A percentile compares a stretch with the other conserved stretches of the same genome.
Evolutionary conservation across 2,797 vertebrate species (phyloP).

Genomic region (Clarias pachynema): DNA sequence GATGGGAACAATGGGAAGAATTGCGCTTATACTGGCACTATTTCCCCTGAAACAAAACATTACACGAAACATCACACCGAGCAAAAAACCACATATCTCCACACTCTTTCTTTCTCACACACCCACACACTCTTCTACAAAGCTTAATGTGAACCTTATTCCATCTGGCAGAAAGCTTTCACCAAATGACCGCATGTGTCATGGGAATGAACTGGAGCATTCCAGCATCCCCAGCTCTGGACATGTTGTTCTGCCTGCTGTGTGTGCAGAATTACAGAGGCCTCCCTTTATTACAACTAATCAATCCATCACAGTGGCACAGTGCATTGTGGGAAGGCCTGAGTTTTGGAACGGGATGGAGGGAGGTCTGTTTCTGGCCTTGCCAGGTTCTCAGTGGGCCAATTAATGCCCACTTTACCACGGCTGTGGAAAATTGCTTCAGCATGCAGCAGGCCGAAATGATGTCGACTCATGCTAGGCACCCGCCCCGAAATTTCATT

Average conservation of each 20-base stretch:
- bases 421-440: constrained; percentile 35
- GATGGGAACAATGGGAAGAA: constrained; percentile 36
- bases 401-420: constrained; percentile 58
- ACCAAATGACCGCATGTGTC: constrained; percentile 44
- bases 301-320: constrained; percentile 39
- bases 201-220: constrained; percentile 45
- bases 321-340: constrained; percentile 44
- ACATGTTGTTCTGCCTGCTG: constrained; percentile 39
- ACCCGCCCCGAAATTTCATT: not conserved
- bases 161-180: constrained; percentile 46
- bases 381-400: constrained; percentile 40
- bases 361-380: constrained; percentile 26
- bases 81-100: constrained; percentile 46
- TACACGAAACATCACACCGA: constrained; percentile 42
- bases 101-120: constrained; percentile 28
- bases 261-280: constrained; percentile 37
- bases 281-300: constrained; percentile 43
- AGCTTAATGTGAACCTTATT: constrained; percentile 44
- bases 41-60: constrained; percentile 49
- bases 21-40: constrained; percentile 32
- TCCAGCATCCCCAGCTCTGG: constrained; percentile 31
- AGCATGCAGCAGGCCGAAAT: constrained; percentile 9
- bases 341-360: constrained; percentile 3
- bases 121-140: constrained; percentile 28
- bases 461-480: constrained; percentile 10